Conservation (phyloP, 2,113 vertebrate species). For the Naja naja region DNA sequence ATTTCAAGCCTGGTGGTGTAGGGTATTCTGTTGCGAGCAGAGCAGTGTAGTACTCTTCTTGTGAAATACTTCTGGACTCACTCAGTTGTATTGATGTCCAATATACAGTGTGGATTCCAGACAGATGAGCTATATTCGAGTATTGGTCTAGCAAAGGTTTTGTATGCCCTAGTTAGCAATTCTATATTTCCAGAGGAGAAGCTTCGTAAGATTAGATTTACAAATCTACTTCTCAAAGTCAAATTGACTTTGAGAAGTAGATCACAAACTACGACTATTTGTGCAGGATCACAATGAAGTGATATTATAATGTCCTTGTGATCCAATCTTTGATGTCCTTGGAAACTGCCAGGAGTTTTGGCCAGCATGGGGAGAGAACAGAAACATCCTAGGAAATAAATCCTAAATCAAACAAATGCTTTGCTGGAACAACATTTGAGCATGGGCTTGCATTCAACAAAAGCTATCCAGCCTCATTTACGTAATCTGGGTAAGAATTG, state of each 20-base stretch:
- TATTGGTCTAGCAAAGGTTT: no score
- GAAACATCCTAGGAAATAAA: not conserved
- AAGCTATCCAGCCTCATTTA: not conserved
- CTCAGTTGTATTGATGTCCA: no score
- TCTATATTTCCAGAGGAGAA: no score
- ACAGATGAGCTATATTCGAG: no score
- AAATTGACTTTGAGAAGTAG: conserved; percentile 42
- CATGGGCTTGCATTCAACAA: not conserved
- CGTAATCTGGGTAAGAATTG: not conserved
- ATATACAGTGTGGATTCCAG: no score
- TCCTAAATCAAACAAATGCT: conserved; percentile 3
- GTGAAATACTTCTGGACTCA: no score
- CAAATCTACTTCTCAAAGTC: not conserved
- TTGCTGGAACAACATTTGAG: not conserved
- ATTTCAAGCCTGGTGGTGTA: no score
- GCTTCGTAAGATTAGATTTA: no score
- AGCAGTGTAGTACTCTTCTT: no score
- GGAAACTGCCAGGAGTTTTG: not conserved
- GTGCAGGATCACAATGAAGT: conserved; percentile 19
- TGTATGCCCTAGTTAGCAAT: no score
- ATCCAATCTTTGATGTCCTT: not conserved
- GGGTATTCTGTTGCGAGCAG: no score
- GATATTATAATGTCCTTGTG: conserved; percentile 10
- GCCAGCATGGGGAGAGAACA: not conserved
- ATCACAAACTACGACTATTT: conserved; percentile 33